Base-by-base conservation (phyloP, 2,888 invertebrate species). In the Ptycholaimellus sp. region DNA sequence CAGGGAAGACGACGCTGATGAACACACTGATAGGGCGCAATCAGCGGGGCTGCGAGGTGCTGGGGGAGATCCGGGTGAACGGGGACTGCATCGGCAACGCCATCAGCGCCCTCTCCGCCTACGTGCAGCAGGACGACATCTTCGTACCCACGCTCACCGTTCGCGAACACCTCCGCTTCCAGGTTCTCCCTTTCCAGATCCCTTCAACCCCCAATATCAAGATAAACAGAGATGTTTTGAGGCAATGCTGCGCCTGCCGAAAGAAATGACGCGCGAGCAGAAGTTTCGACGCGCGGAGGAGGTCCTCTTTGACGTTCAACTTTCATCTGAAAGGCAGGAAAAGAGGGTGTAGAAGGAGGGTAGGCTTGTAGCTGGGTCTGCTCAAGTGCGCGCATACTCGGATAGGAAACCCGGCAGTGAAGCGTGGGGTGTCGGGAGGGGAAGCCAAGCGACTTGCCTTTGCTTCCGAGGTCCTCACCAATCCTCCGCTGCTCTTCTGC, bases 401-500 rank as follows among this genome's bases (percentile, higher is more conserved):
- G 29, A 90, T 93, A 41, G 90, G 93, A 0, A 70, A 75, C 32
- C 73, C 78, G 0, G 87, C 85, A 0, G 65, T 77, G 17, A 64
- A 78, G 37, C 49, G 48, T 35, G 50, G 50, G 25, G 49, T 51
- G 16, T 51, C 50, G 14, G 93, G 93, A 0, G 93, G 93, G n/a
- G 54, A 54, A 40, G 45, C 48, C 23, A 45, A 52, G 17, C 47
- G 54, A 30, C 41, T 54, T 17, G 78, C 87, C 0, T 87, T 96
- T 58, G 93, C 90, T 16, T 78, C 83, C n/a, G 93, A 93, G 33
- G 38, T 53, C 11, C 41, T 53, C 31, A 90, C 85, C 0, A 80
- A 93, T 64, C 93, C 93, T 0, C 74, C 81, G 0, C 64, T 93
- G 30, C 72, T 93, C 70, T 82, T 93, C 58, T 87, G 87, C 58